phyloP scores from a whole-genome alignment of 2,888 invertebrate genomes.

The Actias luna region DNA sequence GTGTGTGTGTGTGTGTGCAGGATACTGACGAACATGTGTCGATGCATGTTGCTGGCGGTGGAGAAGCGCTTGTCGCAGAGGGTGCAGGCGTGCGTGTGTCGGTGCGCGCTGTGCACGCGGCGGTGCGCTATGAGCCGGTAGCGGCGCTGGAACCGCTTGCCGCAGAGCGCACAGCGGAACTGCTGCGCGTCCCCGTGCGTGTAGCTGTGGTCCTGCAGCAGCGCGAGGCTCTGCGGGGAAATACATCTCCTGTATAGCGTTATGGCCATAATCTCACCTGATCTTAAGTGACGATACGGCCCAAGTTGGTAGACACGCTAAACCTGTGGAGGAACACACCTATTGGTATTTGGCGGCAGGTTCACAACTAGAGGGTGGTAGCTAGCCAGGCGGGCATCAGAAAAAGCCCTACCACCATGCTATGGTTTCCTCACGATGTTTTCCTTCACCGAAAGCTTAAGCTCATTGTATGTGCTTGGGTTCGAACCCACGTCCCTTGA shows the following conservation, averaged over 20 bases:
- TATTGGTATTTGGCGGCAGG: too few relatives aligned
- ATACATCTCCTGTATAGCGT: not conserved
- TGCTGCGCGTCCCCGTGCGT: conserved; percentile 9
- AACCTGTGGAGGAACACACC: too few relatives aligned
- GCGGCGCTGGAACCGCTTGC: conserved; percentile 8
- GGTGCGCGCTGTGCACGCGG: not conserved
- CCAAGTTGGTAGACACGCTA: too few relatives aligned
- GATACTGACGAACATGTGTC: conserved; percentile 18
- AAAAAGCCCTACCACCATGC: too few relatives aligned
- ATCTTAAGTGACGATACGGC: too few relatives aligned
- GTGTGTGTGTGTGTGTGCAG: not conserved
- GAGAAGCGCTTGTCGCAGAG: conserved; percentile 16
- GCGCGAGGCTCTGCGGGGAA: conserved; percentile 2
- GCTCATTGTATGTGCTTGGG: too few relatives aligned
- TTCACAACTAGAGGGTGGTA: too few relatives aligned
- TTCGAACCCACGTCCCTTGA: too few relatives aligned
- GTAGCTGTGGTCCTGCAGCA: conserved; percentile 15
- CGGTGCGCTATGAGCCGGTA: conserved; percentile 1
- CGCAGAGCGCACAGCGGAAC: conserved; percentile 13
- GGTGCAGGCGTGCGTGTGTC: not conserved
- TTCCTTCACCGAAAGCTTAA: too few relatives aligned
- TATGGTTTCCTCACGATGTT: not conserved
- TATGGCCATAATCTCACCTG: too few relatives aligned
- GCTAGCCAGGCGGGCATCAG: too few relatives aligned
- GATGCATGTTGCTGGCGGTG: conserved; percentile 13